These are phyloP conservation scores for Protomyctophum bolini DNA, from an alignment of 2,113 vertebrate species.

Conservation along the genomic window DNA sequence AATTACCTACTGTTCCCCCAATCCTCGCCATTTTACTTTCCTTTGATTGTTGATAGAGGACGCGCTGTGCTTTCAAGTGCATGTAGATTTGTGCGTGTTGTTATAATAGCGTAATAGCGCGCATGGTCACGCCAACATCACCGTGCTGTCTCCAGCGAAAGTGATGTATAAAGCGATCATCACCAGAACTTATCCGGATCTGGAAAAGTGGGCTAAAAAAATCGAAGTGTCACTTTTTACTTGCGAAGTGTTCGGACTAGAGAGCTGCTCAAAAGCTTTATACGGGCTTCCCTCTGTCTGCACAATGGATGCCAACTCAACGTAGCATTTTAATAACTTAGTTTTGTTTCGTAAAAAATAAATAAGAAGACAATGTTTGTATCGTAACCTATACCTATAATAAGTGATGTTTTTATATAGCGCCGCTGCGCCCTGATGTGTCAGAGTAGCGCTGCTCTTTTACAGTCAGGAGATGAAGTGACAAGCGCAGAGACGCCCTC, in stretches of 20 bases:
- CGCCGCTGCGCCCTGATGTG: slow-evolving; percentile 56
- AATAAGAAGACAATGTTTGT: neutral
- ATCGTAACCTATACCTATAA: slow-evolving; percentile 12
- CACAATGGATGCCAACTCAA: slow-evolving; percentile 36
- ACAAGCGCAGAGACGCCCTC: slow-evolving; percentile 71
- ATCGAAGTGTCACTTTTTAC: slow-evolving; percentile 60
- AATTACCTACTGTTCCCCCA: slow-evolving; percentile 69
- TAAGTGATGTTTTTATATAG: slow-evolving; percentile 37
- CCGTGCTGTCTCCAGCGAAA: slow-evolving; percentile 22
- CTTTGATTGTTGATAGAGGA: slow-evolving; percentile 68
- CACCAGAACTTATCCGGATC: slow-evolving; percentile 52
- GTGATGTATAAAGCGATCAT: slow-evolving; percentile 8
- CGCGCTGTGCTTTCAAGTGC: slow-evolving; percentile 60
- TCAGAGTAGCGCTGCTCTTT: slow-evolving; percentile 49
- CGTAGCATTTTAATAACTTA: slow-evolving; percentile 13
- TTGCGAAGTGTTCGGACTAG: slow-evolving; percentile 19
- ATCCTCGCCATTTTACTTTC: slow-evolving; percentile 78
- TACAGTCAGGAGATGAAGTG: slow-evolving; percentile 66
- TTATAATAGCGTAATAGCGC: neutral
- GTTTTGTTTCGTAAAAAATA: neutral
- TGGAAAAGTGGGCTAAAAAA: slow-evolving; percentile 22
- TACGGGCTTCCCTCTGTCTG: slow-evolving; percentile 12
- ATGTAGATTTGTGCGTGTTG: slow-evolving; percentile 10
- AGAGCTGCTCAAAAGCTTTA: neutral
- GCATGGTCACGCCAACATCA: neutral